Evolutionary conservation across 1,140 invertebrate genomes (phyloP).

Genomic region (Drosophila dunni): DNA sequence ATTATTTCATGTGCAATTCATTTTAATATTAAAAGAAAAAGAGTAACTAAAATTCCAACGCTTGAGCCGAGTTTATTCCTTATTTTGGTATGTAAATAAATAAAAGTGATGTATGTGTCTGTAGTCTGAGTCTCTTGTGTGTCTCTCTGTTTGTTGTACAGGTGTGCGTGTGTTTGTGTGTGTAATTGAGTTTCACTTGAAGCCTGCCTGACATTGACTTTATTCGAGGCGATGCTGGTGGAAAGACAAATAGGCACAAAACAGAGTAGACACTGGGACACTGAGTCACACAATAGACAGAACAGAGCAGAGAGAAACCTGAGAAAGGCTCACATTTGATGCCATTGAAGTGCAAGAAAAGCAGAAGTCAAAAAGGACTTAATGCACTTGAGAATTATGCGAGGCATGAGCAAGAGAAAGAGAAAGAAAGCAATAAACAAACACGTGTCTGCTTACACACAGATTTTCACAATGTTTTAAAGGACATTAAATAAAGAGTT

Average conservation of each 20-base stretch:
- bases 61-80: neutral
- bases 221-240: conserved; percentile 54
- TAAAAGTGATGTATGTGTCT: conserved; percentile 66
- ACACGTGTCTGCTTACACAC: neutral
- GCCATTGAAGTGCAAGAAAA: conserved; percentile 58
- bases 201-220: conserved; percentile 70
- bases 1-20: too few relatives aligned
- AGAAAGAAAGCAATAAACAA: conserved; percentile 11
- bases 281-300: conserved; percentile 20
- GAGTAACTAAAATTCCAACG: neutral
- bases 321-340: conserved; percentile 55
- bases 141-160: conserved; percentile 31
- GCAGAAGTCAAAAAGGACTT: conserved; percentile 51
- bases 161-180: conserved; percentile 31
- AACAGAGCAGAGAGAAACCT: conserved; percentile 24
- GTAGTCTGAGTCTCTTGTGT: conserved; percentile 7
- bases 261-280: conserved; percentile 34
- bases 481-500: too few relatives aligned
- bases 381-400: conserved; percentile 68
- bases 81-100: conserved; percentile 64
- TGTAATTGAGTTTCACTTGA: conserved; percentile 75
- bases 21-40: too few relatives aligned
- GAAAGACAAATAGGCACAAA: conserved; percentile 59
- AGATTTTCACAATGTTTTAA: too few relatives aligned
- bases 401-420: conserved; percentile 49